Evolutionary conservation across 2,888 invertebrate genomes (phyloP), one percentile per base, ranked within the genome.

Genomic region (Drymonia ruficornis): DNA sequence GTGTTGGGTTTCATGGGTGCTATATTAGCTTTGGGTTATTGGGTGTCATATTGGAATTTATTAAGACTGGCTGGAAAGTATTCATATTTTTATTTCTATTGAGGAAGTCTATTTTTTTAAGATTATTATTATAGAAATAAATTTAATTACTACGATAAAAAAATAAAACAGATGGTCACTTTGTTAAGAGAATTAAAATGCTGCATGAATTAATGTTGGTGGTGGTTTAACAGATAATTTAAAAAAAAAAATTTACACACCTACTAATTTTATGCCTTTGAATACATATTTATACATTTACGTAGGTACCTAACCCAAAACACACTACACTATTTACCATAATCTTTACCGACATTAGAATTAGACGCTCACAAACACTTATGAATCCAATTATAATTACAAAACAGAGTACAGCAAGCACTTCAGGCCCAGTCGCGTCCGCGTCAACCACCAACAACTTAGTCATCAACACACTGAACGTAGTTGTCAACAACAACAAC

Each of bases 401-500:
- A 84, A 19, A 42, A 47, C 92, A 93, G 87, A 91, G 83, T 72
- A 83, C 91, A 59, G 85, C 93, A 64, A 89, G 89, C 69, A 87
- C 92, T 12, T 90, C 92, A 15, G 87, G 80, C 40, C 56, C 80
- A 5, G 64, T 67, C 47, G 74, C 80, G 47, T 90, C 93, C 51
- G 93, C 93, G 61, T 93, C 93, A 56, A 90, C 93, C 50, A 93
- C 93, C 56, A 93, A 93, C 87, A 93, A 87, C 81, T 83, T 93
- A 62, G 89, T 91, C 70, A 92, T 91, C 86, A 93, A 91, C 86
- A 93, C 89, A 63, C 73, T 91, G 52, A 93, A 89, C 74, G 93
- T 91, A 76, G 93, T 92, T 63, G 94, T 90, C 50, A 93, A 91
- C 78, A 93, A 93, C 87, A 89, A 93, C 82, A 90, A 93, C 72